Evolutionary conservation across 2,888 invertebrate genomes (phyloP), one percentile per base, ranked within the genome.

Genomic region (Shargacucullia verbasci): DNA sequence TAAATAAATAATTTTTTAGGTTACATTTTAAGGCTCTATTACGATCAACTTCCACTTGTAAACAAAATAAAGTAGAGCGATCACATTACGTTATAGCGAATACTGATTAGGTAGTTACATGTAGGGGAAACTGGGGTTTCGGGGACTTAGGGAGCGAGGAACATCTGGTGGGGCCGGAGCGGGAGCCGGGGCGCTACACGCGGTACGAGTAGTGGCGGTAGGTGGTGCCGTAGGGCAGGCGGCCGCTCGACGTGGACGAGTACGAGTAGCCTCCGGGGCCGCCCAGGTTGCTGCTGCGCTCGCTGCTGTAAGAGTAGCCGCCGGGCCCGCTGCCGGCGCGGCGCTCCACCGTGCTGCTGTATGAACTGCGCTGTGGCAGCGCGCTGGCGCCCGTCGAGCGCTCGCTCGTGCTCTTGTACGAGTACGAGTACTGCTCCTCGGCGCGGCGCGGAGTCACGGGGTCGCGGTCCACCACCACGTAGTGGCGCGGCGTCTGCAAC

Each of bases 171-270:
- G 69, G 64, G 79, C 65, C 73, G 72, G 73, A 77, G 70, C 76
- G 81, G 84, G 82, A 79, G 80, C 83, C 81, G 81, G 83, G 80
- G 80, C 81, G 85, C 95, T 97, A 98, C 87, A 98, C 97, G 92
- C 97, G 96, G 94, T 98, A 97, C 81, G 97, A 97, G 95, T 96
- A 98, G 91, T 97, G 97, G 83, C 98, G 97, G 93, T 97, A 98
- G 82, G 91, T 94, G 85, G 96, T 97, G 88, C 98, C 97, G 84
- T 96, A 96, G 73, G 98, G 98, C 87, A 98, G 95, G 87, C 96
- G 96, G 87, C 98, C 98, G 88, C 96, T 96, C 76, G 96, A 90
- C 80, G 96, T 95, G 68, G 97, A 96, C 78, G 97, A 96, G 94
- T 97, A 98, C 85, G 97, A 97, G 94, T 98, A 98, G 81, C 97